Percentiles rank a stretch among this genome's conserved stretches.
phyloP scores from a whole-genome alignment of 2,113 vertebrate species.

The Zosterops hypoxanthus region DNA sequence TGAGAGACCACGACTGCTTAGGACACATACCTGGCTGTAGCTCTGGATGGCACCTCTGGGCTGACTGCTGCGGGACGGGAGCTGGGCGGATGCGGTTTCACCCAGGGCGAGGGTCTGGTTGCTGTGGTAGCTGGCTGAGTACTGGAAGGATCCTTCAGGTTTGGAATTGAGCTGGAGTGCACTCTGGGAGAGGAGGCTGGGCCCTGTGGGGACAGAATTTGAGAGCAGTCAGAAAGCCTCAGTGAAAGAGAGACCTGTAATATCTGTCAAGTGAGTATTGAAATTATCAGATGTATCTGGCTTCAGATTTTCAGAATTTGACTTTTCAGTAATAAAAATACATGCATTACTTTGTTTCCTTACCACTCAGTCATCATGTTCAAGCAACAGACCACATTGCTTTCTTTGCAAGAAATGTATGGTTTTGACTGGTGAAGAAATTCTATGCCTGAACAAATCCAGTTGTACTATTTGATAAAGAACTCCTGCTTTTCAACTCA shows the following conservation, averaged over 20 bases:
- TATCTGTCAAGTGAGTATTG: slow-evolving; percentile 71
- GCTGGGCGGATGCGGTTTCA: slow-evolving; percentile 83
- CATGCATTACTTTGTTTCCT: neutral
- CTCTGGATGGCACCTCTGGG: slow-evolving; percentile 89
- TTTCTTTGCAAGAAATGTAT: neutral
- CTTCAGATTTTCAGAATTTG: slow-evolving; percentile 43
- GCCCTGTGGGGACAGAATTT: slow-evolving; percentile 87
- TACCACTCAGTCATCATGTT: neutral
- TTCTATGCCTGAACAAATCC: neutral
- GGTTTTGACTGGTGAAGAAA: neutral
- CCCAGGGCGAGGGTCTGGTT: slow-evolving; percentile 96
- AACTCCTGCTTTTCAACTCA: neutral
- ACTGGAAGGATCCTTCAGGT: slow-evolving; percentile 97
- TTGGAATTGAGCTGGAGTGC: slow-evolving; percentile 97
- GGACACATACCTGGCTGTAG: slow-evolving; percentile 92
- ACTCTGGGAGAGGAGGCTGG: slow-evolving; percentile 96
- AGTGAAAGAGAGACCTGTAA: slow-evolving; percentile 78
- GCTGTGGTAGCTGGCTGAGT: slow-evolving; percentile 98
- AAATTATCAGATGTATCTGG: slow-evolving; percentile 51
- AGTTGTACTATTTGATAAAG: neutral
- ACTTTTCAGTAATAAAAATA: slow-evolving; percentile 51
- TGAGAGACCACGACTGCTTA: neutral
- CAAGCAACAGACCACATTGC: neutral
- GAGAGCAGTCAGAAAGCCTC: slow-evolving; percentile 83
- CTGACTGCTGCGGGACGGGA: slow-evolving; percentile 86